Evolutionary conservation across 2,888 invertebrate genomes (phyloP).

Genomic region (Troides helena): DNA sequence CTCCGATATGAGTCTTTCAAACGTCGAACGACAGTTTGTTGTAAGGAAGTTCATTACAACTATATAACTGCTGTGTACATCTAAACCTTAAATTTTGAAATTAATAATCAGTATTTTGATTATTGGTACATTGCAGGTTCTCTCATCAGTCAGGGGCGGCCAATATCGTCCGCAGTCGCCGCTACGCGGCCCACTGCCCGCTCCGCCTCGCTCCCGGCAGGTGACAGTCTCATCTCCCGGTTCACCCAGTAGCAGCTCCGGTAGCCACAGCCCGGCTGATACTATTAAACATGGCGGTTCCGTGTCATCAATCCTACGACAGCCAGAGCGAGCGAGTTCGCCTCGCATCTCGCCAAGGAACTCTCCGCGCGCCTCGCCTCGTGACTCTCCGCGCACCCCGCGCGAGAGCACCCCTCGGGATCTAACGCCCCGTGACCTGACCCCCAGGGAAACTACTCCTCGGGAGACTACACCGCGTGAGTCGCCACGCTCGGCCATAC

Average conservation of each 20-base stretch:
- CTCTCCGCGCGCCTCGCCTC: conserved; percentile 65
- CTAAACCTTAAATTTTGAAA: too few relatives aligned
- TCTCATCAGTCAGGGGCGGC: conserved; percentile 86
- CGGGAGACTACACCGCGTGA: conserved; percentile 53
- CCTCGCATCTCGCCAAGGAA: conserved; percentile 69
- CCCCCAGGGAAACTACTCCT: conserved; percentile 50
- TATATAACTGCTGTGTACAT: too few relatives aligned
- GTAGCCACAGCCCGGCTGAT: conserved; percentile 89
- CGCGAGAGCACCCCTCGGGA: conserved; percentile 43
- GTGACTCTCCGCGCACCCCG: conserved; percentile 56
- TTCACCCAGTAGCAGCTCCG: conserved; percentile 93
- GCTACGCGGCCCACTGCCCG: conserved; percentile 81
- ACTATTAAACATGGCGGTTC: conserved; percentile 84
- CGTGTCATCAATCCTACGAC: conserved; percentile 69
- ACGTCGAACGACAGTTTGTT: too few relatives aligned
- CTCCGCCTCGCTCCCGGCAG: conserved; percentile 73
- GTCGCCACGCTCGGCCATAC: conserved; percentile 67
- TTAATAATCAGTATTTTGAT: not conserved
- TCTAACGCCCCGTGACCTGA: conserved; percentile 36
- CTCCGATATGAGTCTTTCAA: too few relatives aligned
- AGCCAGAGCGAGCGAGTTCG: conserved; percentile 64
- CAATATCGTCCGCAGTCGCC: conserved; percentile 86
- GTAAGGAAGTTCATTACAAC: too few relatives aligned
- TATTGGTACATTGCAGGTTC: conserved; percentile 71
- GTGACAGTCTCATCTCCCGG: conserved; percentile 85